Evolutionary conservation across 2,888 invertebrate genomes (phyloP).

Genomic region (Timandra comae): DNA sequence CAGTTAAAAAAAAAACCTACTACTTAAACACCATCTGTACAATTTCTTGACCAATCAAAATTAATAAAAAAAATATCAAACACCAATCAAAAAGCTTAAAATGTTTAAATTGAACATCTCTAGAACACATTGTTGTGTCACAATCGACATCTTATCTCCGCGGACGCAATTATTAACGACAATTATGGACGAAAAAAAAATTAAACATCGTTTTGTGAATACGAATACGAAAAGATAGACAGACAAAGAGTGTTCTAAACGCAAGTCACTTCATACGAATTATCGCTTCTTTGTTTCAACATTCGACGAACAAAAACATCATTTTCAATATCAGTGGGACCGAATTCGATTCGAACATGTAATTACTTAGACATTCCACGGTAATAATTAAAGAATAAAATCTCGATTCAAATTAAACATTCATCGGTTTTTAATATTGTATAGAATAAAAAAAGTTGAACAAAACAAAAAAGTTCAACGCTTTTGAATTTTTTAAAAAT

Average conservation of each 20-base stretch:
- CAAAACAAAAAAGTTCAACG: slow-evolving; percentile 22
- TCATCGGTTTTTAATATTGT: too few relatives aligned
- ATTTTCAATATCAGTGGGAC: slow-evolving; percentile 57
- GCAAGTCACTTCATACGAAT: slow-evolving; percentile 76
- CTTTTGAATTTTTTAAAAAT: slow-evolving; percentile 3
- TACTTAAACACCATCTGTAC: too few relatives aligned
- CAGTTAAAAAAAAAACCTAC: too few relatives aligned
- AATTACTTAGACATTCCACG: slow-evolving; percentile 49
- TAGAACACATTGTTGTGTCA: slow-evolving; percentile 28
- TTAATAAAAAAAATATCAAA: too few relatives aligned
- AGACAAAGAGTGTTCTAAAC: slow-evolving; percentile 55
- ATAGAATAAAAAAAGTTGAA: too few relatives aligned
- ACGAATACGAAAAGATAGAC: slow-evolving; percentile 49
- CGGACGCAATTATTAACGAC: slow-evolving; percentile 55
- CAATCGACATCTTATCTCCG: slow-evolving; percentile 46
- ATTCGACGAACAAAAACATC: slow-evolving; percentile 56
- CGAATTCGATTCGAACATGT: slow-evolving; percentile 51
- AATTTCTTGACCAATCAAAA: too few relatives aligned
- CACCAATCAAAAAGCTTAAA: slow-evolving; percentile 29
- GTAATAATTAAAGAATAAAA: slow-evolving; percentile 42
- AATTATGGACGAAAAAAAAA: slow-evolving; percentile 54
- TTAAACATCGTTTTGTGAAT: slow-evolving; percentile 57
- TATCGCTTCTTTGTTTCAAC: slow-evolving; percentile 68
- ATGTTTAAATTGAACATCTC: slow-evolving; percentile 35
- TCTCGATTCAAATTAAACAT: slow-evolving; percentile 22